phyloP scores from a whole-genome alignment of 2,113 vertebrate genomes.

The Trematocara macrostoma region DNA sequence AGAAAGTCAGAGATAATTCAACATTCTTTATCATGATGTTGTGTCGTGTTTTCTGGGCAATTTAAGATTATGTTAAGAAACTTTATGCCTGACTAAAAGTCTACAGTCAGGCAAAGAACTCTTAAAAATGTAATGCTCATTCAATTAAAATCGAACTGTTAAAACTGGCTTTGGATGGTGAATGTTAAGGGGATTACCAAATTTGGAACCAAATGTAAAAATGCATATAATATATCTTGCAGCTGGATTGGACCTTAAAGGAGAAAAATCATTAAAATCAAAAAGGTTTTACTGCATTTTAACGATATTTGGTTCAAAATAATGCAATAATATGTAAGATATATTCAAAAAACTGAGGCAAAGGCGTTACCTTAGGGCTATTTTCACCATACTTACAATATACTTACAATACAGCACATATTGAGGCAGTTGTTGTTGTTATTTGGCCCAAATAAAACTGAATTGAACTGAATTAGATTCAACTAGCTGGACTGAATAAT shows the following conservation, averaged over 20 bases:
- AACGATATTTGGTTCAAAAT: neutral
- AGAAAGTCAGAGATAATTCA: neutral
- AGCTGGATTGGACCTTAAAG: neutral
- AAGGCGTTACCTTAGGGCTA: neutral
- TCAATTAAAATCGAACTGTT: neutral
- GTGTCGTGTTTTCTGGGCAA: neutral
- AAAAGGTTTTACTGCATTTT: neutral
- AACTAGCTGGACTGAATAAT: slow-evolving; percentile 19
- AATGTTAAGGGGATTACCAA: neutral
- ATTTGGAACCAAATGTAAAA: neutral
- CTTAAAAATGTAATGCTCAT: neutral
- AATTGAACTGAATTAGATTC: neutral
- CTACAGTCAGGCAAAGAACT: neutral
- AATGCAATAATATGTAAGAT: neutral
- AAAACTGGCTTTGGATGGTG: neutral
- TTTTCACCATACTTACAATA: neutral
- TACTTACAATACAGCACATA: neutral
- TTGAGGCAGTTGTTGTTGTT: neutral
- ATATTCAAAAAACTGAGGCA: neutral
- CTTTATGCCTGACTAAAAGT: neutral
- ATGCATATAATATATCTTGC: neutral
- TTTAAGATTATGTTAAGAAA: neutral
- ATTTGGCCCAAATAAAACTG: neutral
- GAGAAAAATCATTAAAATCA: neutral
- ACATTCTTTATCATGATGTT: neutral